These are phyloP conservation scores for Epinephelus lanceolatus DNA, from an alignment of 2,113 vertebrate genomes.

Conservation along the genomic window DNA sequence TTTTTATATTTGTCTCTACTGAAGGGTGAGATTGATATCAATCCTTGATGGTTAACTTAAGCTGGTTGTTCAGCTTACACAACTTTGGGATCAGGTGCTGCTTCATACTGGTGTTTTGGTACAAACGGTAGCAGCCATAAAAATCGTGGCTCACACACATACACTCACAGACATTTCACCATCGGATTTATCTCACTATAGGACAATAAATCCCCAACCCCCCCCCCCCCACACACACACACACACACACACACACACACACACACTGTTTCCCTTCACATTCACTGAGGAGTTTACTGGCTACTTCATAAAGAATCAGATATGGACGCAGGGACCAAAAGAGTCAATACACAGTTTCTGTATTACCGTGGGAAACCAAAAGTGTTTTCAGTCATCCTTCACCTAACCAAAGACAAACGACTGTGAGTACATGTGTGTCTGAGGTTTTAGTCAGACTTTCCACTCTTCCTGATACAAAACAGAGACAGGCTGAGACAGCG, in stretches of 20 bases:
- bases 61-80: slow-evolving; percentile 58
- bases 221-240: too few relatives aligned
- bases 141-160: too few relatives aligned
- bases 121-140: neutral
- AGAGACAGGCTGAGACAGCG: neutral
- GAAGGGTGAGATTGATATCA: slow-evolving; percentile 43
- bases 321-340: neutral
- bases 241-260: too few relatives aligned
- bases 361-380: slow-evolving; percentile 9
- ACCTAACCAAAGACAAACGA: neutral
- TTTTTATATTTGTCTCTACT: slow-evolving; percentile 62
- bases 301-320: slow-evolving; percentile 16
- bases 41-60: slow-evolving; percentile 22
- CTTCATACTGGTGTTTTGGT: slow-evolving; percentile 62
- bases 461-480: slow-evolving; percentile 1
- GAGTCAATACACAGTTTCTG: neutral
- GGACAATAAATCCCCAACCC: slow-evolving; percentile 18
- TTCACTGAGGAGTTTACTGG: neutral
- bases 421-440: neutral
- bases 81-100: slow-evolving; percentile 44
- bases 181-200: slow-evolving; percentile 36
- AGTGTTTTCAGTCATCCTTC: neutral
- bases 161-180: too few relatives aligned
- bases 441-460: neutral
- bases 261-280: slow-evolving; percentile 28